These are phyloP conservation scores for Corythornis cristatus DNA, from an alignment of 2,113 vertebrate genomes.

Conservation along the genomic window DNA sequence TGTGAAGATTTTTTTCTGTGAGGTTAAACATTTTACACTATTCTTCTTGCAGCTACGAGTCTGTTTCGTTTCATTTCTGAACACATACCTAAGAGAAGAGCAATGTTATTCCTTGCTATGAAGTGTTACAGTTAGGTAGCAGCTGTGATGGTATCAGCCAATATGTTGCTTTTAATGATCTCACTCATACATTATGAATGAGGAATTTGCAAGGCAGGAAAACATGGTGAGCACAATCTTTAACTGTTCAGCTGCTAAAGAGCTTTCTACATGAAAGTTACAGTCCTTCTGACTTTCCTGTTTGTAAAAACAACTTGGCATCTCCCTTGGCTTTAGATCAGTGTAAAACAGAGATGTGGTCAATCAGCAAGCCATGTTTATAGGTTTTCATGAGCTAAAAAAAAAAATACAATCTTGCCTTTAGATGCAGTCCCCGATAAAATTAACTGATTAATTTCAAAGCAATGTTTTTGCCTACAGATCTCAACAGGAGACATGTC, in stretches of 20 bases:
- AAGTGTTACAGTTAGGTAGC: conserved; percentile 57
- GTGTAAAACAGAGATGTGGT: neutral
- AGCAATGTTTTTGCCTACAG: neutral
- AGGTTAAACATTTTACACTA: conserved; percentile 26
- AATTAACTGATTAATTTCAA: neutral
- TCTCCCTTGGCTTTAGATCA: neutral
- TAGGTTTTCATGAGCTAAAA: neutral
- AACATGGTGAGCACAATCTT: conserved; percentile 14
- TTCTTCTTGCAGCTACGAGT: conserved; percentile 8
- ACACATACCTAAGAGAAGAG: conserved; percentile 30
- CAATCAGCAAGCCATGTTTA: neutral
- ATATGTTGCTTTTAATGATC: conserved; percentile 70
- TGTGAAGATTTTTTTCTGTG: neutral
- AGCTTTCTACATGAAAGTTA: neutral
- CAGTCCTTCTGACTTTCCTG: neutral
- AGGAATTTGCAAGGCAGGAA: conserved; percentile 49
- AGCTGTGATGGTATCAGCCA: conserved; percentile 66
- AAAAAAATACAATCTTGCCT: neutral
- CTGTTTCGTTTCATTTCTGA: neutral
- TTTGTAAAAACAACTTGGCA: neutral
- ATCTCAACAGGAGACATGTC: neutral
- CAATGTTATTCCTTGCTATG: conserved; percentile 45
- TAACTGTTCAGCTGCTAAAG: conserved; percentile 57
- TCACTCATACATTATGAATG: conserved; percentile 72
- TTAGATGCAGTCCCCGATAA: neutral